phyloP scores from a whole-genome alignment of 2,888 invertebrate species.

The Globia sparganii region DNA sequence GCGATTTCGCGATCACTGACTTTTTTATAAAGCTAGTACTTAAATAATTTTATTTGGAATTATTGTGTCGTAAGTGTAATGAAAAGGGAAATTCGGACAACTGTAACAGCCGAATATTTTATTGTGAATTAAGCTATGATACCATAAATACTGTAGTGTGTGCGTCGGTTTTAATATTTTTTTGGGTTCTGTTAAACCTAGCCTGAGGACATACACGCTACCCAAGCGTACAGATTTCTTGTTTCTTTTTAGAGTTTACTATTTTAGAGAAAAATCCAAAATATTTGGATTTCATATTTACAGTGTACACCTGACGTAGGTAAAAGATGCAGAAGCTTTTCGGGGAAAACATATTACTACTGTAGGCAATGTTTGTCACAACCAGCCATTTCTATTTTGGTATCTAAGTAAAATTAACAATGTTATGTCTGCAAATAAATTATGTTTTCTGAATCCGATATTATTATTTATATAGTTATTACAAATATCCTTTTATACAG shows the following conservation, averaged over 20 bases:
- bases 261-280: slow-evolving; percentile 3
- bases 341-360: background rate
- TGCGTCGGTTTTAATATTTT: slow-evolving; percentile 28
- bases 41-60: slow-evolving; percentile 57
- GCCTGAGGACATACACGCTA: slow-evolving; percentile 17
- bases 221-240: slow-evolving; percentile 4
- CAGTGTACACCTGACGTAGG: background rate
- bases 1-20: slow-evolving; percentile 54
- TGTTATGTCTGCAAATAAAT: background rate
- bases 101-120: slow-evolving; percentile 31
- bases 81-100: slow-evolving; percentile 27
- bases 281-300: slow-evolving; percentile 3
- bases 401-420: background rate
- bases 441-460: background rate
- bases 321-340: background rate
- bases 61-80: slow-evolving; percentile 43
- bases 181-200: slow-evolving; percentile 27
- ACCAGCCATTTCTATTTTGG: background rate
- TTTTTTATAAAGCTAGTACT: slow-evolving; percentile 40
- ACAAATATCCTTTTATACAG: background rate
- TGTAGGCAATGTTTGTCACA: background rate
- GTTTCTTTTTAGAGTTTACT: background rate
- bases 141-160: slow-evolving; percentile 23
- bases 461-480: background rate
- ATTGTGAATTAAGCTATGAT: slow-evolving; percentile 9